Conservation (phyloP, 2,888 invertebrate species). For the Lucinisca nassula region DNA sequence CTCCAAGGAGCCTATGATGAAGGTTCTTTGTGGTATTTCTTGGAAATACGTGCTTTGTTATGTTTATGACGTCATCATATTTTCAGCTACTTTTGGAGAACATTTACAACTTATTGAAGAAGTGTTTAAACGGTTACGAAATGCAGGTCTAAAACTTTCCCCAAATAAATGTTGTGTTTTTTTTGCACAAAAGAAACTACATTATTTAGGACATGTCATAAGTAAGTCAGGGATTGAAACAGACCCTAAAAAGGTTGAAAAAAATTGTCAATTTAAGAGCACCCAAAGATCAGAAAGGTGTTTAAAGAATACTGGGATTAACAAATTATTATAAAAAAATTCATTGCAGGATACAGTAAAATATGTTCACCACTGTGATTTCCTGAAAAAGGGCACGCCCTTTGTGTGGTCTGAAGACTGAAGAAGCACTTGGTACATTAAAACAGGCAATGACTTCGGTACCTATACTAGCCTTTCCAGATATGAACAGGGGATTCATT, state of each 20-base stretch:
- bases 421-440: slow-evolving; percentile 53
- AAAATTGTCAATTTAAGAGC: slow-evolving; percentile 14
- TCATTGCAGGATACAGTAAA: slow-evolving; percentile 48
- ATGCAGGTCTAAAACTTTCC: slow-evolving; percentile 19
- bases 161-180: slow-evolving; percentile 35
- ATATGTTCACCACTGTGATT: slow-evolving; percentile 48
- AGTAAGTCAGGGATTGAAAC: slow-evolving; percentile 28
- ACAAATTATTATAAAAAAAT: slow-evolving; percentile 56
- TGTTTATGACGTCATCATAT: slow-evolving; percentile 30
- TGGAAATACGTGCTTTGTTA: slow-evolving; percentile 25
- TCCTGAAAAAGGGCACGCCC: slow-evolving; percentile 25
- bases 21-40: slow-evolving; percentile 23
- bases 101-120: slow-evolving; percentile 19
- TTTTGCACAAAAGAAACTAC: slow-evolving; percentile 18
- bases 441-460: slow-evolving; percentile 52
- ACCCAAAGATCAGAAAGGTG: slow-evolving; percentile 16
- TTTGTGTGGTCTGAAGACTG: slow-evolving; percentile 50
- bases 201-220: slow-evolving; percentile 28
- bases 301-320: slow-evolving; percentile 15
- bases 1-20: slow-evolving; percentile 13
- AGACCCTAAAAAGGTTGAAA: slow-evolving; percentile 40
- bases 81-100: slow-evolving; percentile 12
- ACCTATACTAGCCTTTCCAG: slow-evolving; percentile 65
- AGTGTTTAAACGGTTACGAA: slow-evolving; percentile 21
- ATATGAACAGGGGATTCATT: slow-evolving; percentile 55